Base-by-base conservation (phyloP, 2,797 vertebrate species). In the Passerculus sandwichensis region DNA sequence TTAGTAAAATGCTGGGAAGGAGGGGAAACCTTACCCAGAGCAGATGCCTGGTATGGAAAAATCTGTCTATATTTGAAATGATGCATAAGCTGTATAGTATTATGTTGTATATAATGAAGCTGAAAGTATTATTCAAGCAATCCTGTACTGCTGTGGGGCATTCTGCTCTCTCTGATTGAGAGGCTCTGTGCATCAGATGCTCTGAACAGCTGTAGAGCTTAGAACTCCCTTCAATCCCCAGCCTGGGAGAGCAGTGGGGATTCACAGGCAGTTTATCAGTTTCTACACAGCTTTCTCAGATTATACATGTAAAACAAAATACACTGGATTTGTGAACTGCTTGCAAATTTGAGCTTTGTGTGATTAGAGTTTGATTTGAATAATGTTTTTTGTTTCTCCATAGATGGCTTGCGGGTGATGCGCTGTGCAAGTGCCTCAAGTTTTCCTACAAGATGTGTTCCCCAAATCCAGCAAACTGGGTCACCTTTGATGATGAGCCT, bases 381-480 rank as follows among this genome's bases (percentile, higher is more conserved):
- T 80, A 4, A 7, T 8, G 6, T 82, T 67, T 91, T 15, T 88
- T 94, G 13, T 94, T 96, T 62, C 81, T 95, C 91, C 30, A 14
- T 60, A 98, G 97, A 89, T 94, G 92, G 65, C 83, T 86, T 84
- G 27, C 1, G 8, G 54, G 82, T 95, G 83, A 94, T 88, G 91
- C 2, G 1, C 57, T 69, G 79, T 85, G 40, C 47, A 78, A 89
- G 86, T 89, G 74, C 76, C 77, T 94, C 54, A 42, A 72, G 42
- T 74, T 93, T 62, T 88, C 50, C 40, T 34, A 21, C 53, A 98
- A 97, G 93, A 99, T 99, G 99, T 99, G 98, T 91, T 99, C 99
- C 75, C 98, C 98, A 54, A 99, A 99, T 97, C 98, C 99, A 94
- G 98, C 98, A 74, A 99, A 98, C 88, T 99, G 99, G 99, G 99